These are phyloP conservation scores for Trichogramma pretiosum DNA, from an alignment of 1,140 invertebrate genomes.

Conservation along the genomic window DNA sequence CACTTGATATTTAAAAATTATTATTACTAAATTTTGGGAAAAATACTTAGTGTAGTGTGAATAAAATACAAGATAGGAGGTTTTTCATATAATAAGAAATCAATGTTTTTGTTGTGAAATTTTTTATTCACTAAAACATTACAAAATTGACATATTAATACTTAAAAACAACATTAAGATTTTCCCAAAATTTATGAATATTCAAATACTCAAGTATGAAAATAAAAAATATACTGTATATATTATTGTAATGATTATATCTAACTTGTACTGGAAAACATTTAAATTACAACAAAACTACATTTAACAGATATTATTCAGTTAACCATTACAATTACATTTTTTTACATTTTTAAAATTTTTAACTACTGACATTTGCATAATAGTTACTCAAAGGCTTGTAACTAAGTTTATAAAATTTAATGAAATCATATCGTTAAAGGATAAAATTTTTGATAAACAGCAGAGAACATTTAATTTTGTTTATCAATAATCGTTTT, in stretches of 20 bases:
- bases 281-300: no score
- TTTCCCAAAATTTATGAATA: conserved; percentile 9
- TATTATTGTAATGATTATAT: no score
- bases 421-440: background rate
- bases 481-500: no score
- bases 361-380: background rate
- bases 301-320: no score
- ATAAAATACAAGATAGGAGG: background rate
- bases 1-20: background rate
- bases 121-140: conserved; percentile 5
- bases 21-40: no score
- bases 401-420: background rate
- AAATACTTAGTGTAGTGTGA: conserved; percentile 6
- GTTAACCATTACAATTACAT: no score
- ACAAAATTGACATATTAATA: conserved; percentile 5
- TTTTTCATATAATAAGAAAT: background rate
- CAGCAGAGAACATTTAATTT: no score
- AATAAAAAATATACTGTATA: background rate
- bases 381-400: background rate
- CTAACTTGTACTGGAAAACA: no score
- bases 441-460: no score
- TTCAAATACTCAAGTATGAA: background rate
- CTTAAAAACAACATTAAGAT: conserved; percentile 7
- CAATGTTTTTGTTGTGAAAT: no score
- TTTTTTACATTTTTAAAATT: background rate